Evolutionary conservation across 2,797 vertebrate genomes (phyloP).

Genomic region (Hyperoplus lanceolatus): DNA sequence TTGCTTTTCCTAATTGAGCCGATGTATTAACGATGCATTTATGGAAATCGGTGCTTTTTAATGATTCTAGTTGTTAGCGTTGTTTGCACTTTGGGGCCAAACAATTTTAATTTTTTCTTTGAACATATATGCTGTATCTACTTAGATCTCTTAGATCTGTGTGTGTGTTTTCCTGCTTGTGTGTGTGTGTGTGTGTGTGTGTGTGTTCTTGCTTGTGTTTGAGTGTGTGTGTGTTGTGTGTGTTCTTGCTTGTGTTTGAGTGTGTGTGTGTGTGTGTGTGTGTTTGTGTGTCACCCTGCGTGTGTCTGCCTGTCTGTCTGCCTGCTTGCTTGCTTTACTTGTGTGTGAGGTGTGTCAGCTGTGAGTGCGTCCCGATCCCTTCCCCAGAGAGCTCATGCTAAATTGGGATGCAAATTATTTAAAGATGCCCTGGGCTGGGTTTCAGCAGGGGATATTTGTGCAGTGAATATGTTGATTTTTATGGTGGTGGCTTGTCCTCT

Average conservation of each 20-base stretch:
- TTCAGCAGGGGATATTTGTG: constrained; percentile 73
- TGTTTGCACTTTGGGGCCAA: constrained; percentile 33
- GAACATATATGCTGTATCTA: constrained; percentile 22
- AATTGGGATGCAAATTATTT: constrained; percentile 83
- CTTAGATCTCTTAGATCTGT: constrained; percentile 41
- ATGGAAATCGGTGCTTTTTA: constrained; percentile 40
- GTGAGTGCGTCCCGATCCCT: constrained; percentile 74
- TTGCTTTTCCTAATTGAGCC: constrained; percentile 46
- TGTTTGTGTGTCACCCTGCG: constrained; percentile 30
- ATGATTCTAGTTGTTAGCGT: constrained; percentile 20
- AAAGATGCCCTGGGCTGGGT: constrained; percentile 77
- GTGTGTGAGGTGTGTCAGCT: constrained; percentile 69
- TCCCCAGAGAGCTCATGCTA: constrained; percentile 73
- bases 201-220: no score
- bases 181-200: no score
- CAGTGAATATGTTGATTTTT: constrained; percentile 72
- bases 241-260: constrained; percentile 6
- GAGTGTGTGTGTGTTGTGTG: no score
- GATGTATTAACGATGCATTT: constrained; percentile 32
- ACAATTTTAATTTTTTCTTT: constrained; percentile 23
- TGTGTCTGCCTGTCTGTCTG: constrained; percentile 33
- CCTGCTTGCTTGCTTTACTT: constrained; percentile 32
- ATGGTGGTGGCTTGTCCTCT: constrained; percentile 49
- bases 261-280: constrained; percentile 21
- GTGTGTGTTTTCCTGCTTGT: not conserved